These are phyloP conservation scores for Drosophila lowei DNA, from an alignment of 1,140 invertebrate genomes.

Conservation along the genomic window DNA sequence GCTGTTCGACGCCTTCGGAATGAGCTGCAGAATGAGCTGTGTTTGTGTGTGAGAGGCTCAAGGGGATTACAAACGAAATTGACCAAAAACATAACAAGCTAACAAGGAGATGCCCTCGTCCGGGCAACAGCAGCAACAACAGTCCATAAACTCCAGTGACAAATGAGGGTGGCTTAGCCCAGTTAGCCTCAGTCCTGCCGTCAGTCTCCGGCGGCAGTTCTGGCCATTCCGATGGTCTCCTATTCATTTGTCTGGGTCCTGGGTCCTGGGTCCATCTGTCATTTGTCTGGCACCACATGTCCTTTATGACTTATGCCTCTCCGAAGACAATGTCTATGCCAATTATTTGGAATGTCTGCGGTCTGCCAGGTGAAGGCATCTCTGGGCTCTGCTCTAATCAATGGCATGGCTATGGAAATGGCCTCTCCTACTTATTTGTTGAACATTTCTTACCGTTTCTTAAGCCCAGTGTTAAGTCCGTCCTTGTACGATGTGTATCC, in stretches of 20 bases:
- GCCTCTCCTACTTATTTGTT: too few relatives aligned
- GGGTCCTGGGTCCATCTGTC: constrained; percentile 44
- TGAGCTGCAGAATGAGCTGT: constrained; percentile 27
- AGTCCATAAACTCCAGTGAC: constrained; percentile 79
- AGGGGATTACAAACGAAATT: constrained; percentile 78
- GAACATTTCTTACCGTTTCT: too few relatives aligned
- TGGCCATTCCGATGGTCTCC: constrained; percentile 10
- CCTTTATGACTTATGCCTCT: constrained; percentile 48
- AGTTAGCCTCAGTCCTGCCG: constrained; percentile 55
- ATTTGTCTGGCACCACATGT: constrained; percentile 44
- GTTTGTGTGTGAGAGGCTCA: constrained; percentile 42
- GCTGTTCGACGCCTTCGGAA: constrained; percentile 39
- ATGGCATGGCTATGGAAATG: too few relatives aligned
- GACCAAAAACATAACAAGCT: constrained; percentile 77
- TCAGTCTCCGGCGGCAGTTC: not conserved
- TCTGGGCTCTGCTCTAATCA: too few relatives aligned
- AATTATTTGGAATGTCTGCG: constrained; percentile 41
- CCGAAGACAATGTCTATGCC: constrained; percentile 44
- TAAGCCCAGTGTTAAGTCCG: too few relatives aligned
- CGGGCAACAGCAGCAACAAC: constrained; percentile 38
- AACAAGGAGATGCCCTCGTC: constrained; percentile 37
- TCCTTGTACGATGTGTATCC: too few relatives aligned
- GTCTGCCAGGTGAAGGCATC: too few relatives aligned
- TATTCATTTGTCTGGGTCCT: constrained; percentile 42
- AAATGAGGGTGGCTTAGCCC: constrained; percentile 76